Percentiles rank a stretch among this genome's conserved stretches.
phyloP scores from a whole-genome alignment of 2,797 vertebrate genomes.

The Sebastolobus alascanus region DNA sequence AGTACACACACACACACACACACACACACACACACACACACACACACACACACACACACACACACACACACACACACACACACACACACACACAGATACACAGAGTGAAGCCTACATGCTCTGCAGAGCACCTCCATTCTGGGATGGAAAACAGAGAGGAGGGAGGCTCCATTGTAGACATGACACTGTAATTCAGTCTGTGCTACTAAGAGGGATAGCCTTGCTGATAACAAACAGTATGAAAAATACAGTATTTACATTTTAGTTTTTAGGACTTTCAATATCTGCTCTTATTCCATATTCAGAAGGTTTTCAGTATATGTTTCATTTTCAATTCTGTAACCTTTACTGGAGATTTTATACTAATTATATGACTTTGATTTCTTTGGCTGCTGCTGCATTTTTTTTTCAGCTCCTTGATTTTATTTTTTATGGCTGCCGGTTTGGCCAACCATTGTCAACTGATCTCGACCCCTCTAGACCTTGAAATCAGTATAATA shows the following conservation, averaged over 20 bases:
- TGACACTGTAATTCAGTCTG: slow-evolving; percentile 56
- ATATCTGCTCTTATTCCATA: slow-evolving; percentile 26
- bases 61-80: slow-evolving; percentile 46
- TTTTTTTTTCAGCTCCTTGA: not conserved
- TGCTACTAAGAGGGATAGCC: slow-evolving; percentile 40
- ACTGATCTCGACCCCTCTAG: not conserved
- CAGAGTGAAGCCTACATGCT: slow-evolving; percentile 62
- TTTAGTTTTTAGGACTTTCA: slow-evolving; percentile 37
- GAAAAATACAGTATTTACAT: slow-evolving; percentile 13
- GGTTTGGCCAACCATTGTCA: not conserved
- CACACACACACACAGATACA: slow-evolving; percentile 46
- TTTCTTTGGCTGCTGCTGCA: slow-evolving; percentile 13
- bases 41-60: slow-evolving; percentile 34
- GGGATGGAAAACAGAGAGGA: slow-evolving; percentile 60
- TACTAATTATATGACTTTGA: slow-evolving; percentile 25
- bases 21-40: slow-evolving; percentile 46
- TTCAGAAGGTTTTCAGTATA: not conserved
- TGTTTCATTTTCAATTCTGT: slow-evolving; percentile 25
- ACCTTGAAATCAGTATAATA: not conserved
- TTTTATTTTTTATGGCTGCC: not conserved
- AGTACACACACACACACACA: slow-evolving; percentile 38
- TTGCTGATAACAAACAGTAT: slow-evolving; percentile 28
- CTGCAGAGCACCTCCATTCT: slow-evolving; percentile 67
- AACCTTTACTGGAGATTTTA: slow-evolving; percentile 4
- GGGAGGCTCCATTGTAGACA: slow-evolving; percentile 49